Evolutionary conservation across 1,140 invertebrate genomes (phyloP).

Genomic region (Bombus fervidus): DNA sequence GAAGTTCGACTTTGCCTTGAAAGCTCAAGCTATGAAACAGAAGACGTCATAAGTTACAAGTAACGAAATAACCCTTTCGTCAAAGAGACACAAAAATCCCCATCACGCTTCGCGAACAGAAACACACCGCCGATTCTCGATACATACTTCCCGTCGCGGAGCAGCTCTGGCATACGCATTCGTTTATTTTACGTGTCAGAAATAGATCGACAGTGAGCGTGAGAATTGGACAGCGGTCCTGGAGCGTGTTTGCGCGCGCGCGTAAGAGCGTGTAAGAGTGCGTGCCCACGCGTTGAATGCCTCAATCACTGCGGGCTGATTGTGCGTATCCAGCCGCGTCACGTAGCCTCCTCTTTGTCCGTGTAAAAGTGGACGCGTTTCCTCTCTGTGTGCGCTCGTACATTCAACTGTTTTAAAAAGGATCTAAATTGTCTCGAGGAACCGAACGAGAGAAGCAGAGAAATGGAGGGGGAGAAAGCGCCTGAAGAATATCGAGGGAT

Average conservation of each 20-base stretch:
- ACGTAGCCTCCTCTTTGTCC: constrained; percentile 63
- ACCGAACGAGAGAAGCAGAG: not conserved
- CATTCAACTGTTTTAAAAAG: constrained; percentile 56
- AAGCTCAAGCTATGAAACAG: too few relatives aligned
- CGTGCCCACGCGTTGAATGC: constrained; percentile 73
- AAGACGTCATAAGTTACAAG: too few relatives aligned
- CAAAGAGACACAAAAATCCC: not conserved
- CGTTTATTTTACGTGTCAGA: constrained; percentile 31
- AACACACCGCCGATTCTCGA: not conserved
- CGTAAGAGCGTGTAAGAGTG: constrained; percentile 64
- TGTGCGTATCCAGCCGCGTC: constrained; percentile 73
- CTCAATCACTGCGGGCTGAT: constrained; percentile 77
- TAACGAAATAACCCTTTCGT: too few relatives aligned
- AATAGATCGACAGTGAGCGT: constrained; percentile 65
- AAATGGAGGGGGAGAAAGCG: not conserved
- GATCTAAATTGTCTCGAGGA: constrained; percentile 62
- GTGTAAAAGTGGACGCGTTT: constrained; percentile 58
- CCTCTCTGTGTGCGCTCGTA: constrained; percentile 10
- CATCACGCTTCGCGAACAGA: not conserved
- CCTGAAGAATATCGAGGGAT: constrained; percentile 23
- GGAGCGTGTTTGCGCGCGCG: constrained; percentile 53
- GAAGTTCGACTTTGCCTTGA: too few relatives aligned
- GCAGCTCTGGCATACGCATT: not conserved
- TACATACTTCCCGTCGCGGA: not conserved
- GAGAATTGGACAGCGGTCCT: constrained; percentile 68